Base-by-base conservation (phyloP, 2,797 vertebrate species). In the Silurus aristotelis region DNA sequence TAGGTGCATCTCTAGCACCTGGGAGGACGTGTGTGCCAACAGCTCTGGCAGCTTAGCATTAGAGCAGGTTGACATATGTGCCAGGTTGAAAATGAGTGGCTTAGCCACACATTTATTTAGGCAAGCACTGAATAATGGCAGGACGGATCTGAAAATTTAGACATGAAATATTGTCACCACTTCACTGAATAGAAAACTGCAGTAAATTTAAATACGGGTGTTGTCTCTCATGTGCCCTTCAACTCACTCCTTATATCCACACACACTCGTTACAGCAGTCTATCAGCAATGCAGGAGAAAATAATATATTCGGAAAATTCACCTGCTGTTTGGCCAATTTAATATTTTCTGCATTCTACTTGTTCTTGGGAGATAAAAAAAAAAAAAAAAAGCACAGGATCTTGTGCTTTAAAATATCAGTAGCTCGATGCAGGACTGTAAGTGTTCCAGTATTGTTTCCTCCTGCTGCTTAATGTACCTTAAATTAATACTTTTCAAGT, bases 61-160 rank as follows among this genome's bases (percentile, higher is more conserved):
- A 66, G 84, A 68, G 20, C 52, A 80, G 52, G 46, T 76, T 68
- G 70, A 70, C 83, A 87, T 25, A 77, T 84, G 83, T 71, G 79
- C 60, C 52, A 76, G 48, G 68, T 61, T 83, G 38, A 73, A 84
- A 87, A 81, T 84, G 80, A 80, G 79, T 61, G 43, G 71, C 63
- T 84, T 84, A 84, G 55, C 63, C 77, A 70, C 19, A 73, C 83
- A 84, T 81, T 84, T 81, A 84, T 81, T 80, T 84, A 81, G 79
- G 61, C 60, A 87, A 80, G 38, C 66, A 71, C 31, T 67, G 14
- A 73, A 31, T 63, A 80, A 67, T 60, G n/a, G 67, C 80, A 66
- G 22, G 31, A 20, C 14, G 20, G 22, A 25, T 46, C 58, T 68
- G 22, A 76, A 86, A 86, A 61, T 78, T 55, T 80, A 56, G 81